Evolutionary conservation across 2,888 invertebrate genomes (phyloP).

Genomic region (Tribolium freemani): DNA sequence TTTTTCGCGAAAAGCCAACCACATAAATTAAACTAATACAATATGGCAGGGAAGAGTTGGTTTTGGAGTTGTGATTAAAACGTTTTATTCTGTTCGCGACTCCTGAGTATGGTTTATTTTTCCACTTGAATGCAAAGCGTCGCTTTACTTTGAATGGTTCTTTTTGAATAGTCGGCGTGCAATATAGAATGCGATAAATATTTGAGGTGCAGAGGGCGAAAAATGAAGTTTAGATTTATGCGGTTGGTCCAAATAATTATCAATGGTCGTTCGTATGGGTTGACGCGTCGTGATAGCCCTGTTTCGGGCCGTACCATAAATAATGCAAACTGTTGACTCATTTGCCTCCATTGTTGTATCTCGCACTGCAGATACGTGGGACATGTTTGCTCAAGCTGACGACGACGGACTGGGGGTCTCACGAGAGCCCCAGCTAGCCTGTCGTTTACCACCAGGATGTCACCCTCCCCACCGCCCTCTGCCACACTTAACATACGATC

Average conservation of each 20-base stretch:
- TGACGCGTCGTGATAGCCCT: slow-evolving; percentile 7
- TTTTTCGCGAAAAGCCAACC: not conserved
- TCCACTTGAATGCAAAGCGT: slow-evolving; percentile 19
- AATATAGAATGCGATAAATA: slow-evolving; percentile 32
- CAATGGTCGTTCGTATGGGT: slow-evolving; percentile 24
- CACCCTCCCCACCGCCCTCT: slow-evolving; percentile 16
- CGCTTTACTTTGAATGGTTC: slow-evolving; percentile 10
- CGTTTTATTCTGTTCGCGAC: not conserved
- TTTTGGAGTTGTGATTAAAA: slow-evolving; percentile 8
- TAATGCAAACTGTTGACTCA: slow-evolving; percentile 46
- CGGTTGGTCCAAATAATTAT: slow-evolving; percentile 31
- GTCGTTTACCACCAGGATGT: slow-evolving; percentile 39
- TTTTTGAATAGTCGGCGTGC: slow-evolving; percentile 13
- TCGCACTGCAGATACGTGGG: slow-evolving; percentile 44
- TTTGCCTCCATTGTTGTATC: slow-evolving; percentile 46
- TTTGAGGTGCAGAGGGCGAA: slow-evolving; percentile 10
- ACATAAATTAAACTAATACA: not conserved
- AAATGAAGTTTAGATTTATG: slow-evolving; percentile 34
- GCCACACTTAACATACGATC: slow-evolving; percentile 44
- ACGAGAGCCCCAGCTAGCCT: slow-evolving; percentile 26
- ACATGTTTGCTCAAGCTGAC: slow-evolving; percentile 43
- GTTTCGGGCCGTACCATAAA: slow-evolving; percentile 32
- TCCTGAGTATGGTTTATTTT: slow-evolving; percentile 9
- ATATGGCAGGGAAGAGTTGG: not conserved
- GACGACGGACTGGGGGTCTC: slow-evolving; percentile 38